Evolutionary conservation across 2,797 vertebrate species (phyloP), one percentile per base, ranked within the genome.

Genomic region (Echiichthys vipera): DNA sequence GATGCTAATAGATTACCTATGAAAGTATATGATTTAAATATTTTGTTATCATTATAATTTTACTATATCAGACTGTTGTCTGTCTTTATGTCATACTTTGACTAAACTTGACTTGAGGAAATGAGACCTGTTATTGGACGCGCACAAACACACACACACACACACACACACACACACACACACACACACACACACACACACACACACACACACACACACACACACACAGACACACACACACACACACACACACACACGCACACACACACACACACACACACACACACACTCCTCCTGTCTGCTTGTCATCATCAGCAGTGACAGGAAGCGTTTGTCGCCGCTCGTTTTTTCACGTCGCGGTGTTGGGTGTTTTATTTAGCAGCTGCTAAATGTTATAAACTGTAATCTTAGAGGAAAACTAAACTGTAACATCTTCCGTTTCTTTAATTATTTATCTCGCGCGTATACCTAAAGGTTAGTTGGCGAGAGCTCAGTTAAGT

Each of bases 321-420:
- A 84, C 90, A 91, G 88, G 88, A 90, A 90, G 64, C 47, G 40
- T 65, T 46, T 55, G 46, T 67, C 53, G n/a, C 24, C 34, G 30
- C 66, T 74, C 29, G 6, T 15, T 59, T 58, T 53, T 39, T 77
- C 37, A 24, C 29, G 34, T 55, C 43, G 24, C 43, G 8, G 4
- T 37, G 56, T 40, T 49, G 27, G 34, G 76, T 55, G 56, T 57
- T 64, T 61, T 56, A 67, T 71, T 78, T 66, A 77, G 83, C 78
- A 51, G 85, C 77, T 62, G 55, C 36, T 2, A 1, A 39, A 36
- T 50, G 42, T 49, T 74, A 71, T 12, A 43, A 34, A 37, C 61
- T 3, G 8, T 22, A 9, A 7, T 58, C 43, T 45, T 3, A 17
- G 10, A 34, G 18, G 34, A 13, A 2, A 40, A 53, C 9, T 36